These are phyloP conservation scores for Apoda limacodes DNA, from an alignment of 2,888 invertebrate genomes.

Conservation along the genomic window DNA sequence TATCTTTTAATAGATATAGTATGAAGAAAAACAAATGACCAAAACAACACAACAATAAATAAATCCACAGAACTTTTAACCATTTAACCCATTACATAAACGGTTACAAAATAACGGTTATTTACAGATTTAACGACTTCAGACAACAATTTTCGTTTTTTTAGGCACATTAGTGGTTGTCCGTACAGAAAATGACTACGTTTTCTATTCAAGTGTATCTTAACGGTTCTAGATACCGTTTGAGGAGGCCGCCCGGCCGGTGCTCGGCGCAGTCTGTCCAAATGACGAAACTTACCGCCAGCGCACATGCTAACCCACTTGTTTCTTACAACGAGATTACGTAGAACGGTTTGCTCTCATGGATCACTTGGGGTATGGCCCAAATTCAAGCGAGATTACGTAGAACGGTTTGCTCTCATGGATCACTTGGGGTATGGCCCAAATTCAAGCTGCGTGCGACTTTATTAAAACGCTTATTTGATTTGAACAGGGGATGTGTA, in stretches of 20 bases:
- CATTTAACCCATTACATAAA: too few relatives aligned
- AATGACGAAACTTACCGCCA: constrained; percentile 44
- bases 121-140: too few relatives aligned
- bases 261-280: constrained; percentile 22
- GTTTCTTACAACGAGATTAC: constrained; percentile 32
- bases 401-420: constrained; percentile 14
- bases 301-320: constrained; percentile 37
- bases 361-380: constrained; percentile 2
- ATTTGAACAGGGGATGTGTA: too few relatives aligned
- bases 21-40: too few relatives aligned
- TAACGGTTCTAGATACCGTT: constrained; percentile 22
- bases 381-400: constrained; percentile 25
- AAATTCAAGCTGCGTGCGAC: neutral
- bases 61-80: too few relatives aligned
- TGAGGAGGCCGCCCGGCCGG: constrained; percentile 29
- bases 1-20: too few relatives aligned
- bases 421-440: constrained; percentile 2
- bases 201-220: neutral
- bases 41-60: too few relatives aligned
- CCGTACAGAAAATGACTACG: constrained; percentile 5
- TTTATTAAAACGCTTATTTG: too few relatives aligned
- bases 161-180: constrained; percentile 6
- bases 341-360: constrained; percentile 18
- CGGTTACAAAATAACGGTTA: too few relatives aligned
- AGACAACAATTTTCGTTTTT: too few relatives aligned